A percentile compares a stretch with the other conserved stretches of the same genome.
phyloP scores from a whole-genome alignment of 2,888 invertebrate genomes.

The Tortricodes alternella region DNA sequence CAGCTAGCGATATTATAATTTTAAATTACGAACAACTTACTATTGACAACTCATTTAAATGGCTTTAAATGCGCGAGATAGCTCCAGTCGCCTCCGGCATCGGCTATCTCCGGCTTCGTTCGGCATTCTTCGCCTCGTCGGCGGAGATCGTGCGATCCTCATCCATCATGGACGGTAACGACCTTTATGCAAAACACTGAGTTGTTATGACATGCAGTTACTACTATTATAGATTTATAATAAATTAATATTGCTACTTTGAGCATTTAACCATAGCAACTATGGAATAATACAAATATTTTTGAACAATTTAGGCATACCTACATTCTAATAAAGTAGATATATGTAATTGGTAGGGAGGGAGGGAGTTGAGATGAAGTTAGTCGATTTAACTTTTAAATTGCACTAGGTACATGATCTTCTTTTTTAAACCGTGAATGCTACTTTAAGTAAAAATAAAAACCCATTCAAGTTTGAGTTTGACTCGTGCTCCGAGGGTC shows the following conservation, averaged over 20 bases:
- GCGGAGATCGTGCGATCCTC: constrained; percentile 59
- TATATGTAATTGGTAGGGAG: too few species aligned
- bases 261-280: not conserved
- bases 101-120: constrained; percentile 44
- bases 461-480: too few species aligned
- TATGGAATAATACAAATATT: not conserved
- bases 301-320: too few species aligned
- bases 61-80: constrained; percentile 50
- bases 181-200: constrained; percentile 72
- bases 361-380: too few species aligned
- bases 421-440: too few species aligned
- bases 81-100: constrained; percentile 48
- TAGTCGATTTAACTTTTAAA: too few species aligned
- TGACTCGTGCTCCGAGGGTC: too few species aligned
- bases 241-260: not conserved
- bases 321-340: too few species aligned
- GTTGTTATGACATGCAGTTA: constrained; percentile 47
- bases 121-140: constrained; percentile 50
- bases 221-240: constrained; percentile 21
- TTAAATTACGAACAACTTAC: constrained; percentile 43
- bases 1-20: constrained; percentile 14
- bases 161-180: constrained; percentile 73
- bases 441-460: too few species aligned
- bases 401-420: too few species aligned
- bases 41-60: constrained; percentile 73